Conservation (phyloP, 30 jellyfish, hydroid and myxozoan genomes). For the Pelagia noctiluca region DNA sequence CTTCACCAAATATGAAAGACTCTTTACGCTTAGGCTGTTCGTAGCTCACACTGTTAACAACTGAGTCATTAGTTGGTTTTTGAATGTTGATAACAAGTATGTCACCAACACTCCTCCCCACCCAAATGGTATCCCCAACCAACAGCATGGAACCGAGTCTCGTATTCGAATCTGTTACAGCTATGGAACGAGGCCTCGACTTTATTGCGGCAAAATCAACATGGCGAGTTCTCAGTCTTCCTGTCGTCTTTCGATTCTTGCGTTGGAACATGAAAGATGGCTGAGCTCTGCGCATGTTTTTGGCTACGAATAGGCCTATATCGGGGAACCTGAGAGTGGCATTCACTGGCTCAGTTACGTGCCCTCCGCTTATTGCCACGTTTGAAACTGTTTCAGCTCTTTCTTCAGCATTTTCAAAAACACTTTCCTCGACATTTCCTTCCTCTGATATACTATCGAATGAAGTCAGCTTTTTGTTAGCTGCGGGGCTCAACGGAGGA, state of each 20-base stretch:
- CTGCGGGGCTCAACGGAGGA: slow-evolving; percentile 37
- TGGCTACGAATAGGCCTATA: slow-evolving; percentile 23
- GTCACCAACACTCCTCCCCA: slow-evolving; percentile 88
- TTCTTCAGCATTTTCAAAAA: too few relatives aligned
- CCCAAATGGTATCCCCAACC: slow-evolving; percentile 73
- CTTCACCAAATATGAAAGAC: slow-evolving; percentile 63
- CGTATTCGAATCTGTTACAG: slow-evolving; percentile 39
- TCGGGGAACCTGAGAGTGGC: slow-evolving; percentile 11
- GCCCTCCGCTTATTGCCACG: too few relatives aligned
- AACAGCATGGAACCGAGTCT: slow-evolving; percentile 53
- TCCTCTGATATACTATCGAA: neutral
- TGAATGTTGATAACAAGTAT: slow-evolving; percentile 61
- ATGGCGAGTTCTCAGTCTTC: slow-evolving; percentile 2
- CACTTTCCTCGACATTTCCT: too few relatives aligned
- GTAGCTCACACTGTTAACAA: slow-evolving; percentile 18
- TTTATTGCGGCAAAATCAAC: slow-evolving; percentile 7
- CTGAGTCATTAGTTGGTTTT: slow-evolving; percentile 20
- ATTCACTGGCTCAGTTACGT: neutral
- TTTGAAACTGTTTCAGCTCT: too few relatives aligned
- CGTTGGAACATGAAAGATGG: slow-evolving; percentile 68
- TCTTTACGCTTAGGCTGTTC: neutral
- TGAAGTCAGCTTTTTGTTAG: neutral
- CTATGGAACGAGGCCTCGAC: slow-evolving; percentile 75
- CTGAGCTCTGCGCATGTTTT: slow-evolving; percentile 47
- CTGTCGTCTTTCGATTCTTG: slow-evolving; percentile 34